Conservation (phyloP, 2,888 invertebrate genomes). For the Tolmerus cingulatus region DNA sequence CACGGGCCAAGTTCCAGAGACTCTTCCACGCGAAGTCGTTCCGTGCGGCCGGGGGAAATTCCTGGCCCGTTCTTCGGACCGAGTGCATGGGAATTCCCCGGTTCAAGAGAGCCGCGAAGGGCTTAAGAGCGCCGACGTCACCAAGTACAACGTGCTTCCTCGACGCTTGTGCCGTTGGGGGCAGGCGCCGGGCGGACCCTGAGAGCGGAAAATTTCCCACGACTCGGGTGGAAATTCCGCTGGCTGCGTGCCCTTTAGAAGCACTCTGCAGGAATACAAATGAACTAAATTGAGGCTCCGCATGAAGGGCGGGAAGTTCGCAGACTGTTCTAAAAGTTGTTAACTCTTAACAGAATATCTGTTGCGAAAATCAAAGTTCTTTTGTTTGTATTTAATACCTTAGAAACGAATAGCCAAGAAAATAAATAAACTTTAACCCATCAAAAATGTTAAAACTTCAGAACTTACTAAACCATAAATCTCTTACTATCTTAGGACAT, state of each 20-base stretch:
- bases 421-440: no score
- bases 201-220: not conserved
- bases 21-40: not conserved
- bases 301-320: not conserved
- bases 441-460: no score
- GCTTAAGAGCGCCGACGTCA: not conserved
- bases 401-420: no score
- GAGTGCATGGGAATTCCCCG: not conserved
- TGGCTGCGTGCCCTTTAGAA: not conserved
- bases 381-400: no score
- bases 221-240: not conserved
- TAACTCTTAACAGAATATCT: not conserved
- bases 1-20: conserved; percentile 1
- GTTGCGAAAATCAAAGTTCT: no score
- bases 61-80: not conserved
- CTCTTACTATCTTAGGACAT: no score
- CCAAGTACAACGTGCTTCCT: not conserved
- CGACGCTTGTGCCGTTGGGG: not conserved
- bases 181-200: not conserved
- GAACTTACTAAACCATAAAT: no score
- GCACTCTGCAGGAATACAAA: not conserved
- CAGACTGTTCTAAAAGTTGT: not conserved
- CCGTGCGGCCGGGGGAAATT: no score
- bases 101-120: not conserved
- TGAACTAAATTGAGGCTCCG: not conserved